A percentile compares a stretch with the other conserved stretches of the same genome.
These are phyloP conservation scores for Melanerpes formicivorus DNA, from an alignment of 2,113 vertebrate species.

Conservation along the genomic window DNA sequence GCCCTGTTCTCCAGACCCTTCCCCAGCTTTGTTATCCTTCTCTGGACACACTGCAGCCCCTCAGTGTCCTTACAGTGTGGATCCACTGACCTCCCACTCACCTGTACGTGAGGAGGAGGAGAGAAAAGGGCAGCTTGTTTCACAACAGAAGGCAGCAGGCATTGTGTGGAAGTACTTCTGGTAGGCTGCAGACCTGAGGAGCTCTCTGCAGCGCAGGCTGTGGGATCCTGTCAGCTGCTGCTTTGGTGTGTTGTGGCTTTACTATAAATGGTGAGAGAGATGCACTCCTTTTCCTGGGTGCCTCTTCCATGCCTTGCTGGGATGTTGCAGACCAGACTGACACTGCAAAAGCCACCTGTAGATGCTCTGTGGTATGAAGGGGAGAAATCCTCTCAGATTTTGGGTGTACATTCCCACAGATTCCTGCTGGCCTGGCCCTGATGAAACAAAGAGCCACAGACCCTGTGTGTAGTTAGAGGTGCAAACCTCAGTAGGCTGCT, in stretches of 20 bases:
- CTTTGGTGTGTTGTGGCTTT: slow-evolving; percentile 15
- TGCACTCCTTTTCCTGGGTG: background rate
- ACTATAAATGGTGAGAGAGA: slow-evolving; percentile 17
- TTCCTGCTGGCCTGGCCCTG: background rate
- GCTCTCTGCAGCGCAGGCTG: slow-evolving; percentile 22
- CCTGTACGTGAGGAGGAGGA: rapidly evolving
- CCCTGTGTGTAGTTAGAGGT: background rate
- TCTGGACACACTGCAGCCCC: too few relatives aligned
- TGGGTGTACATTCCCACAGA: background rate
- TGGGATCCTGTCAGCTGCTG: slow-evolving; percentile 51
- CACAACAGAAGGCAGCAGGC: background rate
- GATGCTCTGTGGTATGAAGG: background rate
- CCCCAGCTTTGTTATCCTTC: too few relatives aligned
- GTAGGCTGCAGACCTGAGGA: background rate
- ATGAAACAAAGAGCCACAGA: background rate
- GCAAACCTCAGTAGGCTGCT: background rate
- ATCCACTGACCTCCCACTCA: background rate
- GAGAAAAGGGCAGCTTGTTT: background rate
- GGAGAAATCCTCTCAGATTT: slow-evolving; percentile 19
- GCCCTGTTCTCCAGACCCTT: too few relatives aligned
- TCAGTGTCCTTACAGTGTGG: rapidly evolving
- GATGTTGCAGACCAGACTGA: background rate
- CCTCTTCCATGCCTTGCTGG: background rate
- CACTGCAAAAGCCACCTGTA: background rate
- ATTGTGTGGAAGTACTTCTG: background rate